Evolutionary conservation across 2,797 vertebrate species (phyloP).

Genomic region (Cynopterus sphinx): DNA sequence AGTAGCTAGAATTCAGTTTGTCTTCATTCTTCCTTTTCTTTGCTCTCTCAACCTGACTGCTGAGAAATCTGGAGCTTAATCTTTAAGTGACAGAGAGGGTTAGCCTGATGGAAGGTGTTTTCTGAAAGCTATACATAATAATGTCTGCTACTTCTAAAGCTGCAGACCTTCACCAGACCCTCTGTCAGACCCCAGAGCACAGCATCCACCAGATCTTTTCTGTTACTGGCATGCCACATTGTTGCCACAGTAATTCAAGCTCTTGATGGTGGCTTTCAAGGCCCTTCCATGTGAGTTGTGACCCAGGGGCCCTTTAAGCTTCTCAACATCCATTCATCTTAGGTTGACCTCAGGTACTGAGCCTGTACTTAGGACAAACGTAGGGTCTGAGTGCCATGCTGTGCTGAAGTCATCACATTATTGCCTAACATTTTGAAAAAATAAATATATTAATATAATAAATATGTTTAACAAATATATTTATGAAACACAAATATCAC

Average conservation of each 20-base stretch:
- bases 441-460: neutral
- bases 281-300: neutral
- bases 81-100: constrained; percentile 67
- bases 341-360: neutral
- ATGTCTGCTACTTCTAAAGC: constrained; percentile 62
- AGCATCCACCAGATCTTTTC: neutral
- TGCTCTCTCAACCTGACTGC: constrained; percentile 45
- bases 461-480: neutral
- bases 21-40: constrained; percentile 68
- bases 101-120: constrained; percentile 70
- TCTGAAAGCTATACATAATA: constrained; percentile 72
- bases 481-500: neutral
- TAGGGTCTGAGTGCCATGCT: neutral
- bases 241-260: neutral
- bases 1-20: constrained; percentile 61
- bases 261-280: neutral
- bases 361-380: neutral
- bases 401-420: neutral
- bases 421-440: neutral
- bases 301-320: neutral
- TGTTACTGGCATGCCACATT: neutral
- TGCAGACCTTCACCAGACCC: neutral
- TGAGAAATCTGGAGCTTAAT: constrained; percentile 69
- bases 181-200: neutral
- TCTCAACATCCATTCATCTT: neutral